Evolutionary conservation across 2,888 invertebrate genomes (phyloP).

Genomic region (Hypena proboscidalis): DNA sequence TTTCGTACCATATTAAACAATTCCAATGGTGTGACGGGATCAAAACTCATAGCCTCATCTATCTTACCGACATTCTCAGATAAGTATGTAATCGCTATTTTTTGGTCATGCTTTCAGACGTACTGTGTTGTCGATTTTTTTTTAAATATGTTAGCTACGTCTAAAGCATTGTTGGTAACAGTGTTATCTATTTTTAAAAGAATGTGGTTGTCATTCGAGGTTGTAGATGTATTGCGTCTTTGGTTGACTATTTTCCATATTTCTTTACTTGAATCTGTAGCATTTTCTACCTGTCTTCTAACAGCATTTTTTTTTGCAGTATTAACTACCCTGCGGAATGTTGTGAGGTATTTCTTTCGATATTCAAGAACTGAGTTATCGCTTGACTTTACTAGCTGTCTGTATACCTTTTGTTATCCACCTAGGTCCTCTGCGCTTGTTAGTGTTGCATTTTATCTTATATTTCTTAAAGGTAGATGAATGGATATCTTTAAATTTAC

Average conservation of each 20-base stretch:
- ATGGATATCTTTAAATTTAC: too few relatives aligned
- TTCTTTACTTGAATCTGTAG: constrained; percentile 1
- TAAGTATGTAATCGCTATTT: neutral
- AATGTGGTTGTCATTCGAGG: neutral
- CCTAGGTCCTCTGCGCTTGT: neutral
- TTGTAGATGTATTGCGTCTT: constrained; percentile 1
- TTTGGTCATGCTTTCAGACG: neutral
- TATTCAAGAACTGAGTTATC: neutral
- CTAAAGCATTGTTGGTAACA: neutral
- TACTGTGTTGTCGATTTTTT: neutral
- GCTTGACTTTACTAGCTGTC: constrained; percentile 7
- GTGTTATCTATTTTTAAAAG: neutral
- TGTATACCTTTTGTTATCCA: constrained; percentile 10
- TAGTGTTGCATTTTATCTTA: neutral
- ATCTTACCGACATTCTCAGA: neutral
- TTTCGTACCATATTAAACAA: constrained; percentile 4
- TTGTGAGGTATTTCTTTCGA: constrained; percentile 2
- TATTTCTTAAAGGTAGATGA: too few relatives aligned
- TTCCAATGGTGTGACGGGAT: constrained; percentile 1
- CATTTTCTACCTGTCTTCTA: neutral
- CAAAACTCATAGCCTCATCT: neutral
- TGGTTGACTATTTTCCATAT: constrained; percentile 5
- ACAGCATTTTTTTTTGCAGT: constrained; percentile 4
- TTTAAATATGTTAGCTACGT: neutral
- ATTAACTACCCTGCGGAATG: constrained; percentile 9